Conservation (phyloP, 1,140 invertebrate genomes). For the Dendrolimus punctatus region DNA sequence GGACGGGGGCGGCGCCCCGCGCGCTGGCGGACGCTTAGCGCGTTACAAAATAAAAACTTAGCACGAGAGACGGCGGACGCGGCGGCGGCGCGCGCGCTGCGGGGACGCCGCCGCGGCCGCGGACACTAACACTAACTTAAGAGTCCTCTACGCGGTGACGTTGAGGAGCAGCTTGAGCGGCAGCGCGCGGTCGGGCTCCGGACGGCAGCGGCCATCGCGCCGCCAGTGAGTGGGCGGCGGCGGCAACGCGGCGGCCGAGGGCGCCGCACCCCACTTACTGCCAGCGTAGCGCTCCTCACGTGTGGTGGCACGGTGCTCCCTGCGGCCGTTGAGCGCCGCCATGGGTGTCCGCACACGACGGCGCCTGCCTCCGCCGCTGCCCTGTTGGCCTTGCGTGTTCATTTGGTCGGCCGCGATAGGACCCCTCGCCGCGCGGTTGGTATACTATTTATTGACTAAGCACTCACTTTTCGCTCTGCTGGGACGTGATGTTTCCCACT, state of each 20-base stretch:
- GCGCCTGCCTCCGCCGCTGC: constrained; percentile 32
- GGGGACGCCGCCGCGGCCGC: too few species aligned
- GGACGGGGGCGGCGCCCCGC: constrained; percentile 17
- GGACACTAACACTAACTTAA: constrained; percentile 45
- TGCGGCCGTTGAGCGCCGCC: constrained; percentile 18
- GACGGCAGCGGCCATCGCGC: constrained; percentile 49
- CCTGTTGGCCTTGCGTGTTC: constrained; percentile 6
- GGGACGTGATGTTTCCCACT: neutral
- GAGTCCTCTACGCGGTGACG: constrained; percentile 50
- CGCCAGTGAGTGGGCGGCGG: constrained; percentile 67
- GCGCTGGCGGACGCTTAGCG: constrained; percentile 31
- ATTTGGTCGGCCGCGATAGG: constrained; percentile 2
- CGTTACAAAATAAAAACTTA: constrained; percentile 60
- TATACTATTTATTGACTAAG: neutral
- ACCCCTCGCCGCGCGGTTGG: too few species aligned
- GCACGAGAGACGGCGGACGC: constrained; percentile 45
- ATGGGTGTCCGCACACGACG: constrained; percentile 22
- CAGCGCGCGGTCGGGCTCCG: constrained; percentile 51
- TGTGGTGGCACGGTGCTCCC: constrained; percentile 18
- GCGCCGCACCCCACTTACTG: constrained; percentile 67
- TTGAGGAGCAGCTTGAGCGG: constrained; percentile 60
- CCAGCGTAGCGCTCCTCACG: constrained; percentile 55
- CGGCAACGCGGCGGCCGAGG: constrained; percentile 57
- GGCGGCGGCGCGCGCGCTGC: constrained; percentile 21
- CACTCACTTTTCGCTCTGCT: neutral